These are phyloP conservation scores for Poeciliopsis retropinna DNA, from an alignment of 2,113 vertebrate genomes.

Conservation along the genomic window DNA sequence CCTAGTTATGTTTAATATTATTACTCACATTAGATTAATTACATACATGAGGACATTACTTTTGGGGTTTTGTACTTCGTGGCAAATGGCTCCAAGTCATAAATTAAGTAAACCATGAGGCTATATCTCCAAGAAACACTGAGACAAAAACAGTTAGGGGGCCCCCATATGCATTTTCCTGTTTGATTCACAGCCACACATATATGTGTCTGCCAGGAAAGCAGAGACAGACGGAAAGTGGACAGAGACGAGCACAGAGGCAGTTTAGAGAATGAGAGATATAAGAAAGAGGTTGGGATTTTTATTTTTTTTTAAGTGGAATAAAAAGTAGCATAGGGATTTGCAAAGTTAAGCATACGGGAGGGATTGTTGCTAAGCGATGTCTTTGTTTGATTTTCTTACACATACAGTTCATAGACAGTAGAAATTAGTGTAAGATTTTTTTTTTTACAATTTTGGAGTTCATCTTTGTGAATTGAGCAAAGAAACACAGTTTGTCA, in stretches of 20 bases:
- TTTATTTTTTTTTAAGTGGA: constrained; percentile 26
- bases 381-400: constrained; percentile 22
- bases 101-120: constrained; percentile 55
- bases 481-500: constrained; percentile 3
- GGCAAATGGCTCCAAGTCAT: constrained; percentile 33
- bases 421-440: neutral
- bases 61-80: constrained; percentile 29
- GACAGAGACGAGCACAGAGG: constrained; percentile 10
- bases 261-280: constrained; percentile 35
- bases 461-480: neutral
- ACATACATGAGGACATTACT: constrained; percentile 53
- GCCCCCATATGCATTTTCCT: constrained; percentile 33
- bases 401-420: constrained; percentile 18
- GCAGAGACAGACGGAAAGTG: constrained; percentile 14
- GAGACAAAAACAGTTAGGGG: constrained; percentile 47
- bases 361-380: constrained; percentile 17
- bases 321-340: constrained; percentile 23
- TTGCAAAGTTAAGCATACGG: constrained; percentile 36
- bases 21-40: constrained; percentile 51
- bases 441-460: constrained; percentile 9
- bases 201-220: constrained; percentile 7
- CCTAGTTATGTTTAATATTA: constrained; percentile 42
- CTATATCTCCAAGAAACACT: constrained; percentile 45
- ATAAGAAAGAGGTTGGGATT: constrained; percentile 34
- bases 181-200: constrained; percentile 56